These are phyloP conservation scores for Lacerta agilis DNA, from an alignment of 2,797 vertebrate species.

Conservation along the genomic window DNA sequence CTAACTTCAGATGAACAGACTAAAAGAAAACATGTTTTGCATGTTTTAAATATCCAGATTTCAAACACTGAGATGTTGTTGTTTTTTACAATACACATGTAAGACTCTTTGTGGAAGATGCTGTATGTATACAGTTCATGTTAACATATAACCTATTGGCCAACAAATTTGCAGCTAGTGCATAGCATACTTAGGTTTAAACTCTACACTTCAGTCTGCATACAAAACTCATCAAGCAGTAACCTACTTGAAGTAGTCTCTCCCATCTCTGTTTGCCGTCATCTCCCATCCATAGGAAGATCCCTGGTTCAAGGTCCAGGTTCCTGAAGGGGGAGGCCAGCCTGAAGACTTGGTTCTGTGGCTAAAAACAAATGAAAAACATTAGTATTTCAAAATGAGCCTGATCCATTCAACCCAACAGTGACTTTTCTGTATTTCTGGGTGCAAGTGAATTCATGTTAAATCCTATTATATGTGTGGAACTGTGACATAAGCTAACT, in stretches of 20 bases:
- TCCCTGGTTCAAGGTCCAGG: constrained; percentile 91
- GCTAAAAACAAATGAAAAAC: constrained; percentile 74
- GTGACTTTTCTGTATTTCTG: background rate
- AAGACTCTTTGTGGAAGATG: too few species aligned
- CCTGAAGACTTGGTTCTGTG: constrained; percentile 94
- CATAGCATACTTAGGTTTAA: background rate
- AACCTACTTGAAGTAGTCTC: constrained; percentile 93
- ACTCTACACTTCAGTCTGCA: background rate
- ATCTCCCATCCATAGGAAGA: constrained; percentile 98
- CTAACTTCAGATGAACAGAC: background rate
- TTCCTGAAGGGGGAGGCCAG: constrained; percentile 91
- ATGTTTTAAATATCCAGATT: too few species aligned
- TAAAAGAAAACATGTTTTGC: background rate
- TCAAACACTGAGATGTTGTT: background rate
- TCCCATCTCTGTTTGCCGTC: constrained; percentile 92
- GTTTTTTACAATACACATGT: background rate
- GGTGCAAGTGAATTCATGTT: background rate
- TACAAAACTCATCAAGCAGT: background rate
- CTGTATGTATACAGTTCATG: too few species aligned
- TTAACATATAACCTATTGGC: background rate
- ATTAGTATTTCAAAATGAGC: background rate
- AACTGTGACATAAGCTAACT: background rate
- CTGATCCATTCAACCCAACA: fast-evolving
- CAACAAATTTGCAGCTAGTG: background rate
- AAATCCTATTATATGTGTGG: background rate